Evolutionary conservation across 2,797 vertebrate species (phyloP).

Genomic region (Gorsachius magnificus): DNA sequence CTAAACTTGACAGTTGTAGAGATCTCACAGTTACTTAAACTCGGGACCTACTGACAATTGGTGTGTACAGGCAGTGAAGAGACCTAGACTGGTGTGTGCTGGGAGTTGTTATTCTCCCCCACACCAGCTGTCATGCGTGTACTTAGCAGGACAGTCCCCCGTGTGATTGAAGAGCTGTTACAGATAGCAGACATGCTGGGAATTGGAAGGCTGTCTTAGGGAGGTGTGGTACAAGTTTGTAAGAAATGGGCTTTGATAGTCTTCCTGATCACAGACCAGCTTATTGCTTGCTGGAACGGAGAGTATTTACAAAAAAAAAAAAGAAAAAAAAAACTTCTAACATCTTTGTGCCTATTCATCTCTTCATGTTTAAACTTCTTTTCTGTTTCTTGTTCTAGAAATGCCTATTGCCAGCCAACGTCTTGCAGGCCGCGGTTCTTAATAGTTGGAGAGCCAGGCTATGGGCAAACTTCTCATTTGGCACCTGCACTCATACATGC

Average conservation of each 20-base stretch:
- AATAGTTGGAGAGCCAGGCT: constrained; percentile 84
- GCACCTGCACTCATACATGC: constrained; percentile 91
- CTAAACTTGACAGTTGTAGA: neutral
- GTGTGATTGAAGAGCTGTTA: neutral
- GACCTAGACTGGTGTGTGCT: neutral
- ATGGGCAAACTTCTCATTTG: constrained; percentile 90
- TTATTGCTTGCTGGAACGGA: neutral
- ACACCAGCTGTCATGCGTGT: neutral
- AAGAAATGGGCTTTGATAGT: neutral
- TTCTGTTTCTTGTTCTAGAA: constrained; percentile 73
- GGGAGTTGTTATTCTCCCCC: neutral
- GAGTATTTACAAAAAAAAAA: neutral
- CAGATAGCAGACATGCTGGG: neutral
- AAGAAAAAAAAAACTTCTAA: neutral
- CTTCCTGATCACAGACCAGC: neutral
- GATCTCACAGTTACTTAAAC: neutral
- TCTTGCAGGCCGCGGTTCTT: constrained; percentile 90
- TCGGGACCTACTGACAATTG: neutral
- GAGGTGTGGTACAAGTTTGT: neutral
- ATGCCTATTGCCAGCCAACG: constrained; percentile 84
- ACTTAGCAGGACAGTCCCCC: neutral
- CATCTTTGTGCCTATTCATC: neutral
- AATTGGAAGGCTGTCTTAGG: neutral
- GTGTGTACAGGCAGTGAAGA: neutral
- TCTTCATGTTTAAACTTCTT: neutral